Percentiles rank a stretch among this genome's conserved stretches.
phyloP scores from a whole-genome alignment of 92 coral and sea anemone species.

The Chrysogorgia sp. region DNA sequence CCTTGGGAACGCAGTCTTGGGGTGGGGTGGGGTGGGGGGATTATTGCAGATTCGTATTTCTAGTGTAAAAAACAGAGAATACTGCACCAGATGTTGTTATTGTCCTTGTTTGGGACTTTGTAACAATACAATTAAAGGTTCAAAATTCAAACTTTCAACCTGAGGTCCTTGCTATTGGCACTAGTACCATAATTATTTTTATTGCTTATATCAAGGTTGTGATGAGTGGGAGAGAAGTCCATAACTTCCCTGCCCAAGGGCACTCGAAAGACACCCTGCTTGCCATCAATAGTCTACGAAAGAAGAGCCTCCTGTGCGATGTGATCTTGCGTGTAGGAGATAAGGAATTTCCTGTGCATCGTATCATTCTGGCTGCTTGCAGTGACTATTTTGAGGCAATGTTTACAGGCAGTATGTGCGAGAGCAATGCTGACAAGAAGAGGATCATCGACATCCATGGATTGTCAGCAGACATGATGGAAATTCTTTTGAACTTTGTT shows the following conservation, averaged over 20 bases:
- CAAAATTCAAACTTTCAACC: too few species aligned
- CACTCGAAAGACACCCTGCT: constrained; percentile 83
- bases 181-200: neutral
- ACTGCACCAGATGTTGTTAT: too few species aligned
- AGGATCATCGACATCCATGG: constrained; percentile 76
- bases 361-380: constrained; percentile 88
- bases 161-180: too few species aligned
- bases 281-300: constrained; percentile 81
- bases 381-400: constrained; percentile 97
- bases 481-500: constrained; percentile 86
- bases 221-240: constrained; percentile 46
- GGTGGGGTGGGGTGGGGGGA: too few species aligned
- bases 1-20: too few species aligned
- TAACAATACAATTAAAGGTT: too few species aligned
- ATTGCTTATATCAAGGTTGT: neutral
- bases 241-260: constrained; percentile 69
- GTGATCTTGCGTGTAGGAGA: constrained; percentile 74
- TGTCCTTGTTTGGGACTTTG: too few species aligned
- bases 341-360: constrained; percentile 84
- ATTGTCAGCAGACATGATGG: constrained; percentile 88
- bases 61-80: too few species aligned
- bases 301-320: constrained; percentile 78
- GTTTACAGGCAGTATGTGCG: constrained; percentile 94
- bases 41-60: too few species aligned
- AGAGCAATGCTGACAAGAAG: constrained; percentile 69